These are phyloP conservation scores for Lytechinus variegatus DNA, from an alignment of 35 echinoderm and acorn worm genomes.

Conservation along the genomic window DNA sequence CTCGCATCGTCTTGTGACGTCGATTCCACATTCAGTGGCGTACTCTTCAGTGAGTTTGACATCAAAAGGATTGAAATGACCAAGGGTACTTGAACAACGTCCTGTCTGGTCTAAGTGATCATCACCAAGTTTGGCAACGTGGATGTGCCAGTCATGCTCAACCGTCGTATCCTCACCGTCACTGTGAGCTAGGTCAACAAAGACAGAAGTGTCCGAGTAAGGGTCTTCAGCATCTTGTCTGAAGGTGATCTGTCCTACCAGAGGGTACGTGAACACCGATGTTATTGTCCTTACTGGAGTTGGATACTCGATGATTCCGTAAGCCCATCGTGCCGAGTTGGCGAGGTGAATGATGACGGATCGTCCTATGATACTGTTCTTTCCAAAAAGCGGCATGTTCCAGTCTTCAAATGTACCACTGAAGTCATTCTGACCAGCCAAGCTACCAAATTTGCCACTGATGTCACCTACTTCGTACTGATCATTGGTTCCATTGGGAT, in stretches of 20 bases:
- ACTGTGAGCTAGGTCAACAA: constrained; percentile 77
- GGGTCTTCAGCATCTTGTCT: constrained; percentile 75
- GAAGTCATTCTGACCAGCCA: constrained; percentile 51
- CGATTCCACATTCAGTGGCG: constrained; percentile 59
- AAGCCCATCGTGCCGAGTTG: constrained; percentile 71
- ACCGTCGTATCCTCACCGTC: constrained; percentile 65
- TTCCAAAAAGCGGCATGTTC: constrained; percentile 91
- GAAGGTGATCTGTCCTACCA: constrained; percentile 83
- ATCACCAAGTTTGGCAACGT: constrained; percentile 55
- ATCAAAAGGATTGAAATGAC: constrained; percentile 89
- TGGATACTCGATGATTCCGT: constrained; percentile 84
- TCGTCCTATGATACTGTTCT: constrained; percentile 79
- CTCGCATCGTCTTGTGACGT: constrained; percentile 83
- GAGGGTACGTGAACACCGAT: constrained; percentile 72
- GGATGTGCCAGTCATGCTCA: constrained; percentile 94
- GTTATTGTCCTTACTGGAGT: constrained; percentile 67
- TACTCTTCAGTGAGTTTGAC: constrained; percentile 71
- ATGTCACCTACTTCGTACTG: constrained; percentile 92
- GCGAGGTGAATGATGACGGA: constrained; percentile 83
- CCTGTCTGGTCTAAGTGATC: constrained; percentile 64
- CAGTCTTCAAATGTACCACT: constrained; percentile 66
- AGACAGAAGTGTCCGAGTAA: constrained; percentile 83
- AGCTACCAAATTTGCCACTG: constrained; percentile 87
- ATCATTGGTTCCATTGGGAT: constrained; percentile 65
- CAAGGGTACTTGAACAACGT: constrained; percentile 64